Conservation (phyloP, 2,888 invertebrate genomes). For the Mongoloraphidia duomilia region DNA sequence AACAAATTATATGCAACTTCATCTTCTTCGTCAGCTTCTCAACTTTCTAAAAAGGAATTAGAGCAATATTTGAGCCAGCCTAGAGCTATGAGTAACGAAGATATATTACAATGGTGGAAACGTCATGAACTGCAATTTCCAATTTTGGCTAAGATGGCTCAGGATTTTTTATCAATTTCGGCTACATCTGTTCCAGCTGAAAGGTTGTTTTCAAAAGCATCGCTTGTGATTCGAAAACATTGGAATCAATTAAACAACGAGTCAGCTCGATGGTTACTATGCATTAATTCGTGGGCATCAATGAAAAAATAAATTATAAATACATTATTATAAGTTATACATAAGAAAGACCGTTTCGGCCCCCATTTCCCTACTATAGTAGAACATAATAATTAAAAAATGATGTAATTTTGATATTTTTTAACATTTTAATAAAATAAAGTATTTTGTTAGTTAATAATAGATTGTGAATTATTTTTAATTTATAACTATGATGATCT, state of each 20-base stretch:
- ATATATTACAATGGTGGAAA: slow-evolving; percentile 6
- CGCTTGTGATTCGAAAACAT: slow-evolving; percentile 11
- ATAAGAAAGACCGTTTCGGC: no score
- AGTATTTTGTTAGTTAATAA: no score
- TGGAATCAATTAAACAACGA: slow-evolving; percentile 9
- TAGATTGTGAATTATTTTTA: no score
- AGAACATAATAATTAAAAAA: no score
- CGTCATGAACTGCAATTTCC: slow-evolving; percentile 5
- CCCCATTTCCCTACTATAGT: no score
- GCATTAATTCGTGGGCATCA: no score
- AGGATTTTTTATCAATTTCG: slow-evolving; percentile 9
- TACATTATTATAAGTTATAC: no score
- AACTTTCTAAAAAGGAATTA: not conserved
- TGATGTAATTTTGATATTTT: no score
- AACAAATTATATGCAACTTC: slow-evolving; percentile 1
- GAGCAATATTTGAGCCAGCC: slow-evolving; percentile 3
- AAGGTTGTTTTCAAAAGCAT: slow-evolving; percentile 10
- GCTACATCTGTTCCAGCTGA: slow-evolving; percentile 13
- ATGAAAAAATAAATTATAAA: no score
- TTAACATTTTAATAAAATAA: no score
- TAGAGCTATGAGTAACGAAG: slow-evolving; percentile 1
- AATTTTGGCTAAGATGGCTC: slow-evolving; percentile 11
- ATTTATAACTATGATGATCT: no score
- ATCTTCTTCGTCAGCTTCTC: not conserved
- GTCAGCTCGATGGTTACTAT: slow-evolving; percentile 9